phyloP scores from a whole-genome alignment of 2,113 vertebrate species.

The Apteryx mantelli region DNA sequence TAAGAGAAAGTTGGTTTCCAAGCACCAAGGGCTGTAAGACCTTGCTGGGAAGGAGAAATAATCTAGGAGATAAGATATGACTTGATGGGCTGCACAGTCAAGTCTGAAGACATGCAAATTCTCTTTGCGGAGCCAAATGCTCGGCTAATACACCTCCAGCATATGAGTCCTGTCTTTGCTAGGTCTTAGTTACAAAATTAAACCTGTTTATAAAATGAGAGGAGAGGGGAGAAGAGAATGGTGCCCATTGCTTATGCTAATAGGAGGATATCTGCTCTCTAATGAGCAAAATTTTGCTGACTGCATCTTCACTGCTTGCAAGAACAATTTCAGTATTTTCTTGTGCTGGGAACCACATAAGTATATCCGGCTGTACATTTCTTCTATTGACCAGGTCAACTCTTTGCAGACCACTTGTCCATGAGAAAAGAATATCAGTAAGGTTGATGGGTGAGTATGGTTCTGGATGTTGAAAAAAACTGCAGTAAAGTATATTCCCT shows the following conservation, averaged over 20 bases:
- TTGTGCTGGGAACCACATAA: not conserved
- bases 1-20: not conserved
- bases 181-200: not conserved
- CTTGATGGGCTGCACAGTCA: not conserved
- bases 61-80: not conserved
- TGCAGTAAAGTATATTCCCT: not conserved
- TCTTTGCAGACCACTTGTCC: not conserved
- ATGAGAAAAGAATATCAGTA: not conserved
- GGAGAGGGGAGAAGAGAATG: not conserved
- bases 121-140: not conserved
- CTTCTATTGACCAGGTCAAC: not conserved
- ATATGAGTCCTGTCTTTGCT: accelerated
- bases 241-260: not conserved
- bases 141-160: not conserved
- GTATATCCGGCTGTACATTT: not conserved
- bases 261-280: not conserved
- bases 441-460: not conserved
- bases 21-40: not conserved
- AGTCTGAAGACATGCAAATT: not conserved
- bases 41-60: not conserved
- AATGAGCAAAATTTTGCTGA: not conserved
- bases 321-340: not conserved
- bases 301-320: not conserved
- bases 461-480: not conserved
- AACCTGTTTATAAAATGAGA: not conserved